Conservation (phyloP, 2,888 invertebrate species). For the Drosophila mayaguana region DNA sequence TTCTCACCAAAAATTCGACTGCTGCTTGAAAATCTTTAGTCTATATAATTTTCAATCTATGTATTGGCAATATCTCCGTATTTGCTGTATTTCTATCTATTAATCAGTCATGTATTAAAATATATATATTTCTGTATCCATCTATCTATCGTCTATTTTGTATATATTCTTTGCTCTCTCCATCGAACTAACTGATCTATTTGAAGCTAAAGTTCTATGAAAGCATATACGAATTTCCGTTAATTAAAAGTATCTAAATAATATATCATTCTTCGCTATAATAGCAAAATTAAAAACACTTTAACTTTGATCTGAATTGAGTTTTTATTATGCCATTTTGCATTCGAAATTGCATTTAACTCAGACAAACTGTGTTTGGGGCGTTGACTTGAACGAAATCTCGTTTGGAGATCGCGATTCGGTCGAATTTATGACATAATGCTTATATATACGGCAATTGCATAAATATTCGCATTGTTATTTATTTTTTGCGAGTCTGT, state of each 20-base stretch:
- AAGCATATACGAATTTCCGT: background rate
- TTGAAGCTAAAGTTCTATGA: background rate
- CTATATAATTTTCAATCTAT: no score
- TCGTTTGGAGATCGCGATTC: constrained; percentile 27
- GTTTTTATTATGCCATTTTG: constrained; percentile 23
- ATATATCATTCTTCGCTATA: background rate
- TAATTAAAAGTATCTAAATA: background rate
- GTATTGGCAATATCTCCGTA: no score
- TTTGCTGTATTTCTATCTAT: background rate
- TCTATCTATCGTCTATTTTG: background rate
- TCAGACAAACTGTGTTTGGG: constrained; percentile 13
- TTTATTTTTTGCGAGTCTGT: constrained; percentile 17
- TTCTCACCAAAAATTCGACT: no score
- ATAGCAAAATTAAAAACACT: constrained; percentile 20
- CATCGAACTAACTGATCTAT: no score
- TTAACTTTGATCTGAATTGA: constrained; percentile 9
- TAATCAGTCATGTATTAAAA: background rate
- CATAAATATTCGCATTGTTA: constrained; percentile 38
- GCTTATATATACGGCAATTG: constrained; percentile 50
- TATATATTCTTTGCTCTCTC: background rate
- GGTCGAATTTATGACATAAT: constrained; percentile 68
- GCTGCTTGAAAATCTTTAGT: no score
- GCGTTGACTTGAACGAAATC: constrained; percentile 14
- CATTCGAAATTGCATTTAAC: constrained; percentile 34
- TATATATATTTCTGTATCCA: no score